Evolutionary conservation across 1,140 invertebrate species (phyloP), one percentile per base, ranked within the genome.

Genomic region (Lordiphosa clarofinis): DNA sequence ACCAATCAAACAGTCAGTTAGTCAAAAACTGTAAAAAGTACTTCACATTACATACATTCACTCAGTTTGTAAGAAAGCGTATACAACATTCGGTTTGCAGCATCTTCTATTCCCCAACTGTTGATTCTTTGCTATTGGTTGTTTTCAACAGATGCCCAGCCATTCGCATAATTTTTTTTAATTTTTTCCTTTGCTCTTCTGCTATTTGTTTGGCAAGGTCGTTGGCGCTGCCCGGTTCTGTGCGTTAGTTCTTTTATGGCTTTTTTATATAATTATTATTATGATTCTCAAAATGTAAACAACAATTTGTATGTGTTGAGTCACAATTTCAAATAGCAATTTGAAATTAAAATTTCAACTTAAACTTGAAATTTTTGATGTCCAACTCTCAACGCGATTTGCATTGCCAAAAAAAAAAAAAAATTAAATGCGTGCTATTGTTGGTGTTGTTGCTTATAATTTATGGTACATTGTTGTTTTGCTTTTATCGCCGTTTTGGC

Each of bases 301-400:
- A 46, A 42, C 49, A 31, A 55, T 36, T 21, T 44, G 33, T 37
- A 46, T 46, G 19, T 46, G 13, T 33, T 50, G 44, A 65, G 43
- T 66, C 54, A 57, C 56, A 44, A 56, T 57, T 48, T 38, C 37
- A 49, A 56, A 49, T 44, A 36, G 24, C 52, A 48, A 64, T 50
- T 49, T 42, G 54, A 35, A 63, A 44, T 35, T 57, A 49, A 53
- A 8, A 6, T 11, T 15, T 36, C 43, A 42, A 56, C 39, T 56
- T 81, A 76, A 82, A 82, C 72, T 76, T 82, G 73, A 84, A 82
- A 52, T 68, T 68, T 52, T 68, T 38, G 60, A 38, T 71, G 56
- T 33, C 65, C 43, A 76, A 81, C 76, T 81, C 19, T 60, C 76
- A 55, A 63, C 56, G 68, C 63, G 78, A 61, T 76, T 73, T 84